Evolutionary conservation across 2,113 vertebrate genomes (phyloP).

Genomic region (Aegypius monachus): DNA sequence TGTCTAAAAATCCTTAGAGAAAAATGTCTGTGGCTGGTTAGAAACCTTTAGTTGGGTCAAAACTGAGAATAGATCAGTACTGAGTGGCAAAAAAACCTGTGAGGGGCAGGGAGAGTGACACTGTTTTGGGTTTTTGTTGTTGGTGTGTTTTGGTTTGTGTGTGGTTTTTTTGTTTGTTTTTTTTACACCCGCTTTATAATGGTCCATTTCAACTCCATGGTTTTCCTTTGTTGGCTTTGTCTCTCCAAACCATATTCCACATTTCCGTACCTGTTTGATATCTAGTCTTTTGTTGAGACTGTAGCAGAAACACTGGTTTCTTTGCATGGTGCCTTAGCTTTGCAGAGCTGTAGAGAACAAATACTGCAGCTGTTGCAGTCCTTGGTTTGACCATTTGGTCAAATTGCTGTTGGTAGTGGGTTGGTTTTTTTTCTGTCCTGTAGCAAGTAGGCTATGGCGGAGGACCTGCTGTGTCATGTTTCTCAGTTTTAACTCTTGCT

Average conservation of each 20-base stretch:
- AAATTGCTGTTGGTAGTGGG: background rate
- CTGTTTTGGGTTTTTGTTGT: no score
- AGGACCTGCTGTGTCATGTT: background rate
- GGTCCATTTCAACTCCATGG: background rate
- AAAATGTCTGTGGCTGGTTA: background rate
- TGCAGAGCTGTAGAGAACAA: background rate
- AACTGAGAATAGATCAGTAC: background rate
- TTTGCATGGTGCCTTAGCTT: background rate
- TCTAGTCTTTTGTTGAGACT: background rate
- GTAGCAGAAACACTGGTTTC: background rate
- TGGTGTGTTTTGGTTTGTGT: no score
- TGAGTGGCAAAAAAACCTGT: background rate
- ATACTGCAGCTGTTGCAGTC: background rate
- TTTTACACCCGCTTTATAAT: background rate
- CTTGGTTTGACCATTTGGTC: slow-evolving; percentile 30
- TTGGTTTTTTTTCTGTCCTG: background rate
- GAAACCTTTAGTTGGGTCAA: background rate
- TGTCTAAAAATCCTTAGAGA: background rate
- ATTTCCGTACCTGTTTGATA: background rate
- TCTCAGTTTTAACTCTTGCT: background rate
- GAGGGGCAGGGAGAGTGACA: background rate
- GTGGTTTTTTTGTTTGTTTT: background rate
- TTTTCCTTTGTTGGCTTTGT: background rate
- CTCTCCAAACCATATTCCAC: background rate
- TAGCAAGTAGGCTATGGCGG: background rate